Evolutionary conservation across 2,888 invertebrate genomes (phyloP).

Genomic region (Tenthredo distinguenda): DNA sequence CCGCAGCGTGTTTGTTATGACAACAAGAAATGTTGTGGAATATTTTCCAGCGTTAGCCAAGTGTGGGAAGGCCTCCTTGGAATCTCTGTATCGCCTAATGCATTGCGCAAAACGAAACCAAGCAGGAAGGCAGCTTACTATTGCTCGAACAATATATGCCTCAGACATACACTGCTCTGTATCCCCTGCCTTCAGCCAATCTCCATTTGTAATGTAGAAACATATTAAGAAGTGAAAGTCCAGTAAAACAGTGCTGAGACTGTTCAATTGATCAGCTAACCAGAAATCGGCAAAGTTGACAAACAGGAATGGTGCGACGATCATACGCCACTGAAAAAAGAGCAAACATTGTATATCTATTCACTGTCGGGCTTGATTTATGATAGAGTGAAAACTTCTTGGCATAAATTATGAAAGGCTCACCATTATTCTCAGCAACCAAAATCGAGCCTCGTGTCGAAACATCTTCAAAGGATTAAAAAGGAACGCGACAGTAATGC

Average conservation of each 20-base stretch:
- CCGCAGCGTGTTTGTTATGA: slow-evolving; percentile 89
- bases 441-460: slow-evolving; percentile 95
- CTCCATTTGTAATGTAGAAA: slow-evolving; percentile 91
- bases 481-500: slow-evolving; percentile 91
- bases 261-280: slow-evolving; percentile 98
- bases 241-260: slow-evolving; percentile 91
- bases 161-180: slow-evolving; percentile 85
- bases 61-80: slow-evolving; percentile 96
- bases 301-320: slow-evolving; percentile 95
- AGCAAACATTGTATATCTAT: slow-evolving; percentile 36
- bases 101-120: slow-evolving; percentile 99
- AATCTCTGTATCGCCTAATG: slow-evolving; percentile 95
- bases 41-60: slow-evolving; percentile 99
- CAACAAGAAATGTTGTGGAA: slow-evolving; percentile 97
- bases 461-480: slow-evolving; percentile 96
- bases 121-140: slow-evolving; percentile 96
- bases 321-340: slow-evolving; percentile 86
- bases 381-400: slow-evolving; percentile 19
- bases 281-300: slow-evolving; percentile 99
- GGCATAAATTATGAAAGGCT: slow-evolving; percentile 74
- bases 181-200: slow-evolving; percentile 85
- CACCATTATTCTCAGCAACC: slow-evolving; percentile 94
- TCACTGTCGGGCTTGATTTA: background rate
- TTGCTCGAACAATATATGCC: slow-evolving; percentile 88
- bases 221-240: slow-evolving; percentile 97